Base-by-base conservation (phyloP, 2,797 vertebrate species). In the Bradypus variegatus region DNA sequence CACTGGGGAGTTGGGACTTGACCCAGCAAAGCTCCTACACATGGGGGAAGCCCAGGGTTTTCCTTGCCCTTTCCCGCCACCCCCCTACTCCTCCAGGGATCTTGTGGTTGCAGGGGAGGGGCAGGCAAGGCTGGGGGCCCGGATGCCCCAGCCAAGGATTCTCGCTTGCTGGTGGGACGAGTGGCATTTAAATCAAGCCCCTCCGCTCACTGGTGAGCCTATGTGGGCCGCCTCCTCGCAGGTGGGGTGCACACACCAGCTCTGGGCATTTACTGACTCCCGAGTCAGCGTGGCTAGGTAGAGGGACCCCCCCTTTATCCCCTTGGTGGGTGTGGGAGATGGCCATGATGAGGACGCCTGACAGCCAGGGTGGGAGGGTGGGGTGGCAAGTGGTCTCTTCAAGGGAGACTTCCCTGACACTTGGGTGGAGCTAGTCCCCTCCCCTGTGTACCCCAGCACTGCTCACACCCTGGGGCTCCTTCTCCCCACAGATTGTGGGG, bases 231-330 rank as follows among this genome's bases (percentile, higher is more conserved):
- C 93, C 93, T 95, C 94, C 93, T 92, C 70, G 82, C 33, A 55
- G 76, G 15, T 80, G 91, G 96, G 91, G 91, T 93, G 92, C 94
- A 96, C 93, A 62, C 64, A 55, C 83, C 79, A 60, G 77, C 90
- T 95, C 88, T 94, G 94, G 96, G 91, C 89, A n/a, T 95, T 96
- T 96, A 92, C 92, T 94, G 95, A 96, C 94, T 94, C 95, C 94
- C 86, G 89, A 95, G 70, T 95, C 23, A 0, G 87, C 0, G 4
- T 53, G 90, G 73, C 92, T 48, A 50, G 75, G 96, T 95, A 88
- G 76, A 94, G 8, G 41, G 83, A 88, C 93, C 69, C 76, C 92
- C 94, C 94, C 85, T 91, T 94, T 79, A 88, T n/a, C 19, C n/a
- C 23, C 33, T 70, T 8, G 0, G 25, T 18, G 76, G 19, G 6